Evolutionary conservation across 2,113 vertebrate species (phyloP).

Genomic region (Osmerus mordax): DNA sequence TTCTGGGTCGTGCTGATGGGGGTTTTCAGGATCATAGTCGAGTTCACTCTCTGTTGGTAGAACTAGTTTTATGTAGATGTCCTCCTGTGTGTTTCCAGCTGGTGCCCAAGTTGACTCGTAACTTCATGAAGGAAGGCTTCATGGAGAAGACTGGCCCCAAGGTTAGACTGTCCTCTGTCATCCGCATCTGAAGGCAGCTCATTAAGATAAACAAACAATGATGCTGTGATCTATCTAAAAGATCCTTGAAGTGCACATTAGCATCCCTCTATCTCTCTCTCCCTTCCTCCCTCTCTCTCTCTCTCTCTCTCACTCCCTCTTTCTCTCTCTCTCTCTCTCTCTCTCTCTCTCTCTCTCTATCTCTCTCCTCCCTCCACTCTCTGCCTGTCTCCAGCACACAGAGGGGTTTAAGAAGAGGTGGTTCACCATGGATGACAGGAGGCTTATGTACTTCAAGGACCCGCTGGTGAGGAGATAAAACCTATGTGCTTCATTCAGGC

Average conservation of each 20-base stretch:
- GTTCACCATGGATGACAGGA: conserved; percentile 94
- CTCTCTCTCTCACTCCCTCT: neutral
- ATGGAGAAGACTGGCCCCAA: conserved; percentile 95
- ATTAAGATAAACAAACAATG: too few species aligned
- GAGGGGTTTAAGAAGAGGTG: conserved; percentile 96
- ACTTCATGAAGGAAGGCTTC: conserved; percentile 90
- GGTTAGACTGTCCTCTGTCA: conserved; percentile 64
- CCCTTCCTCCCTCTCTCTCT: conserved; percentile 1
- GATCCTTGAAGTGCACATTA: neutral
- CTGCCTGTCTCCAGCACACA: conserved; percentile 76
- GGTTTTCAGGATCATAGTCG: neutral
- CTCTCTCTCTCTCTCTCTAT: neutral
- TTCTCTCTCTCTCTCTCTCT: neutral
- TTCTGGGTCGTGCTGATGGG: neutral
- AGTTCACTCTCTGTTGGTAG: too few species aligned
- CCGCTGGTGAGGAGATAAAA: conserved; percentile 80
- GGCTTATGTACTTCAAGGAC: conserved; percentile 98
- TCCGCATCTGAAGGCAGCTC: neutral
- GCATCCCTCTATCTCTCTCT: neutral
- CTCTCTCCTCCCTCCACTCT: neutral
- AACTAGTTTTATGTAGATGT: neutral
- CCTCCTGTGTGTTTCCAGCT: conserved; percentile 61
- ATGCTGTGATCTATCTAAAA: too few species aligned
- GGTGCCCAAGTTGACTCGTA: conserved; percentile 92
- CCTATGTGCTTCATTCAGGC: neutral